phyloP scores from a whole-genome alignment of 2,888 invertebrate genomes.

The Drosophila siamana region DNA sequence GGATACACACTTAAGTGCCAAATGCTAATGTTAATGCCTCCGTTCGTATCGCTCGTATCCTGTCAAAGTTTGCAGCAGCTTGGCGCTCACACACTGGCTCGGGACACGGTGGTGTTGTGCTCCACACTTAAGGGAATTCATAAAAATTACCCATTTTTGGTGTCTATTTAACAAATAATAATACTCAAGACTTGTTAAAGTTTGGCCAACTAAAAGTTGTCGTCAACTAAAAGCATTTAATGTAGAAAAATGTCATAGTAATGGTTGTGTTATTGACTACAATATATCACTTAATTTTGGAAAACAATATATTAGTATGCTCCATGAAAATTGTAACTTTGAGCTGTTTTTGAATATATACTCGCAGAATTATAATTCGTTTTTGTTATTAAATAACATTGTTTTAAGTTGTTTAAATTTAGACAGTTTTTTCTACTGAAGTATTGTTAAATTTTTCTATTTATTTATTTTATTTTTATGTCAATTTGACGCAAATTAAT shows the following conservation, averaged over 20 bases:
- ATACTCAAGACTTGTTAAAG: neutral
- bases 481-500: too few relatives aligned
- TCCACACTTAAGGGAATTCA: neutral
- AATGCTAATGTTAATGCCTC: slow-evolving; percentile 63
- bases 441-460: too few relatives aligned
- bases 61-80: slow-evolving; percentile 31
- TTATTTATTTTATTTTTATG: too few relatives aligned
- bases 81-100: slow-evolving; percentile 17
- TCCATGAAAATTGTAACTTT: too few relatives aligned
- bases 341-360: too few relatives aligned
- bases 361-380: too few relatives aligned
- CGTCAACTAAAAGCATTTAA: neutral
- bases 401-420: too few relatives aligned
- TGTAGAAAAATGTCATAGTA: neutral
- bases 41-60: slow-evolving; percentile 34
- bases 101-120: too few relatives aligned
- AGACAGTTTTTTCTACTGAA: too few relatives aligned
- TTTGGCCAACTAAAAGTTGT: neutral
- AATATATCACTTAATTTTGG: too few relatives aligned
- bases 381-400: too few relatives aligned
- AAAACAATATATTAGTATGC: too few relatives aligned
- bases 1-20: slow-evolving; percentile 59
- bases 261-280: neutral
- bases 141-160: neutral
- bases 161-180: neutral